phyloP scores from a whole-genome alignment of 2,113 vertebrate species.

The Hypanus sabinus region DNA sequence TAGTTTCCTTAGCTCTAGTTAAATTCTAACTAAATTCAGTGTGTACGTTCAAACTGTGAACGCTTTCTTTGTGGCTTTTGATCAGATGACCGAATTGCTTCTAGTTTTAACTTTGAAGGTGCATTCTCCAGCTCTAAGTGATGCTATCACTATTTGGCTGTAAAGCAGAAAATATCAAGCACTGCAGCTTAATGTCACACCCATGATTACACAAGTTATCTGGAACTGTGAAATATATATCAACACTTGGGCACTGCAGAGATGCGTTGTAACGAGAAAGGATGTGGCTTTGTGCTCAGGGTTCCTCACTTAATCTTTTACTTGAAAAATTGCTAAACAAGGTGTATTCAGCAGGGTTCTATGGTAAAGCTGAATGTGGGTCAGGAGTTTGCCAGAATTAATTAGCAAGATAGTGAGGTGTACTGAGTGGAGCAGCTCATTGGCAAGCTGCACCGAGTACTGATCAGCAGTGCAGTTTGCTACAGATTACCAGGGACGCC shows the following conservation, averaged over 20 bases:
- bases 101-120: neutral
- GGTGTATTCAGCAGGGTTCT: neutral
- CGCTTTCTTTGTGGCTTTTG: neutral
- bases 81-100: neutral
- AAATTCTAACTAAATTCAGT: neutral
- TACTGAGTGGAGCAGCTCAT: neutral
- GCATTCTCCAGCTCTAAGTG: neutral
- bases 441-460: neutral
- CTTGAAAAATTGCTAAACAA: neutral
- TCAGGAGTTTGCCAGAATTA: neutral
- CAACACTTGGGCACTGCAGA: neutral
- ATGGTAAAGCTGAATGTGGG: neutral
- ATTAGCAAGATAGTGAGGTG: neutral
- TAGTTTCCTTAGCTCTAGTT: neutral
- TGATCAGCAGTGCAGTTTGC: neutral
- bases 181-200: neutral
- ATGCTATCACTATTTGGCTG: neutral
- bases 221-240: neutral
- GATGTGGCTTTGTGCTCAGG: constrained; percentile 3
- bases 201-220: constrained; percentile 10
- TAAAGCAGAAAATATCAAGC: neutral
- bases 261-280: constrained; percentile 15
- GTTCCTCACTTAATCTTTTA: neutral
- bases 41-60: neutral
- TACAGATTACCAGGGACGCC: neutral